Conservation (phyloP, 1,140 invertebrate species). For the Chlorops oryzae region DNA sequence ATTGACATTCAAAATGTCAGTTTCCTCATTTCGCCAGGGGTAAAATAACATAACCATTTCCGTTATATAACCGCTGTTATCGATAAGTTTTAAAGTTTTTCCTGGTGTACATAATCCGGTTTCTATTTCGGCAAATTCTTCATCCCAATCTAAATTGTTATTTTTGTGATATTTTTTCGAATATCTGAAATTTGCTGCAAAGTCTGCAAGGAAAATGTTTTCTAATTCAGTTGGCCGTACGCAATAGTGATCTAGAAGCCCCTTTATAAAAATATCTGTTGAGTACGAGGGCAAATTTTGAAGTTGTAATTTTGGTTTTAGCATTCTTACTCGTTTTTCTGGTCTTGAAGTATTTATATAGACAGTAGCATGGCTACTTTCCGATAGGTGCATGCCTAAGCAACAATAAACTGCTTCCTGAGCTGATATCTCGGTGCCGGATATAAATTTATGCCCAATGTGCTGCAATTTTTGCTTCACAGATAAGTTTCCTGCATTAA, state of each 20-base stretch:
- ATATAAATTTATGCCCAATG: slow-evolving; percentile 13
- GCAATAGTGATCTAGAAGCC: slow-evolving; percentile 4
- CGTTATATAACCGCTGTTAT: too few relatives aligned
- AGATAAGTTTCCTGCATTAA: not conserved
- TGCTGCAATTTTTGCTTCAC: slow-evolving; percentile 10
- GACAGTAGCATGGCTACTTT: slow-evolving; percentile 4
- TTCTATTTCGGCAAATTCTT: too few relatives aligned
- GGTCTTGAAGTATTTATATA: slow-evolving; percentile 5
- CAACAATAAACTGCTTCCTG: slow-evolving; percentile 11
- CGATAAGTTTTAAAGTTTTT: too few relatives aligned
- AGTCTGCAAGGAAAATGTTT: slow-evolving; percentile 3
- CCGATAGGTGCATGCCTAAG: slow-evolving; percentile 8
- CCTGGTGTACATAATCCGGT: too few relatives aligned
- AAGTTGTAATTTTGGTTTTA: slow-evolving; percentile 5
- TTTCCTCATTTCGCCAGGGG: too few relatives aligned
- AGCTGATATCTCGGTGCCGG: slow-evolving; percentile 7
- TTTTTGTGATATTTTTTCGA: too few relatives aligned
- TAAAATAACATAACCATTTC: too few relatives aligned
- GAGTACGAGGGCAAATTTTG: not conserved
- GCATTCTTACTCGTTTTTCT: slow-evolving; percentile 4
- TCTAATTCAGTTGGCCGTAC: slow-evolving; percentile 5
- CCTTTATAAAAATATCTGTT: slow-evolving; percentile 3
- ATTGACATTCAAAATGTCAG: too few relatives aligned
- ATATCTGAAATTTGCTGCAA: slow-evolving; percentile 5
- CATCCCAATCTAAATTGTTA: too few relatives aligned